These are phyloP conservation scores for Tichodroma muraria DNA, from an alignment of 2,113 vertebrate genomes.

Conservation along the genomic window DNA sequence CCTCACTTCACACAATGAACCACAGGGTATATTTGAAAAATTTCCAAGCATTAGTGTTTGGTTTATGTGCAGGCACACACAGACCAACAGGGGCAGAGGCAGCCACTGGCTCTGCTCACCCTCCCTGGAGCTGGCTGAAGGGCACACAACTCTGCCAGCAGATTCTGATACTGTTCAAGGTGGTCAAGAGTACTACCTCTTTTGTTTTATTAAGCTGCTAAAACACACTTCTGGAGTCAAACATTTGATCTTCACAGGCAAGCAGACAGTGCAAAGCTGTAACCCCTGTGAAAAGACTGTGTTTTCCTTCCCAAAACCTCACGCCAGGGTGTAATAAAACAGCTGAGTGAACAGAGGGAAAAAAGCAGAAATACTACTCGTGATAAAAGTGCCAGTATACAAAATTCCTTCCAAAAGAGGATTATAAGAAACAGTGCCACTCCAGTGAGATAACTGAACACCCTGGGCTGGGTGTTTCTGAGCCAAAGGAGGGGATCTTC, in stretches of 20 bases:
- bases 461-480: neutral
- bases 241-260: neutral
- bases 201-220: neutral
- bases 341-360: neutral
- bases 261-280: neutral
- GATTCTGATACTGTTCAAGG: neutral
- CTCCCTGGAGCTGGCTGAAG: neutral
- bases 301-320: neutral
- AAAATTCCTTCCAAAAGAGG: neutral
- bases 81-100: neutral
- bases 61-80: accelerated
- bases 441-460: neutral
- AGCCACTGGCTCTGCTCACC: neutral
- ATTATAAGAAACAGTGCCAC: neutral
- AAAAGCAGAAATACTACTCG: neutral
- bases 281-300: neutral
- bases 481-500: neutral
- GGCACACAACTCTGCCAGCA: neutral
- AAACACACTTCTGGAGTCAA: neutral
- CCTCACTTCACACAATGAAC: neutral
- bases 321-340: neutral
- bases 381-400: neutral
- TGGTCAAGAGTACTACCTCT: neutral
- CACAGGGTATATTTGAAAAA: neutral
- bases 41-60: neutral